Conservation (phyloP, 2,888 invertebrate genomes). For the Cabera pusaria region DNA sequence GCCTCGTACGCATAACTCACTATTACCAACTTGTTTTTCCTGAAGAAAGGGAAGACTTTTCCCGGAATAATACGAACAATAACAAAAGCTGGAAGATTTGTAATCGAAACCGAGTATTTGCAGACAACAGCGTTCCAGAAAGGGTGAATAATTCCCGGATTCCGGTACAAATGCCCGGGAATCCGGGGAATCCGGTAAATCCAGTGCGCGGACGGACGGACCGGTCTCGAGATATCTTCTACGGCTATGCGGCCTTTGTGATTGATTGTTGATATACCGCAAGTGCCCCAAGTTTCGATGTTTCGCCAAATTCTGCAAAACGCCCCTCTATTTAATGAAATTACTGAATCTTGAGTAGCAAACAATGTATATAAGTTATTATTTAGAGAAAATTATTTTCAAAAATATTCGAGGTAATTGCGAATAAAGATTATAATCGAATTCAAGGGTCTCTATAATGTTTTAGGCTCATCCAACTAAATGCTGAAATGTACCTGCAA, state of each 20-base stretch:
- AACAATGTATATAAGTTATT: no score
- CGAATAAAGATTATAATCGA: no score
- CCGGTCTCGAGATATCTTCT: conserved; percentile 50
- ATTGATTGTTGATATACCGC: conserved; percentile 40
- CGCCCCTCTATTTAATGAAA: no score
- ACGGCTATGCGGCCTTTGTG: conserved; percentile 33
- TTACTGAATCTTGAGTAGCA: no score
- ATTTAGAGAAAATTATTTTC: no score
- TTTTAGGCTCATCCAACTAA: no score
- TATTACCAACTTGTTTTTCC: conserved; percentile 65
- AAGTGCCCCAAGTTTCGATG: conserved; percentile 9
- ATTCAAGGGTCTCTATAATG: no score
- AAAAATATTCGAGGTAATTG: no score
- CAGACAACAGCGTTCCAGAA: conserved; percentile 45
- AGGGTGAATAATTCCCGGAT: conserved; percentile 71
- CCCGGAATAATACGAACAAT: conserved; percentile 24
- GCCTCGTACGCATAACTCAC: conserved; percentile 53
- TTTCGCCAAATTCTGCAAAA: background rate
- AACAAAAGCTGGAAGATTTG: conserved; percentile 46
- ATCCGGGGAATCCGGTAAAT: conserved; percentile 57
- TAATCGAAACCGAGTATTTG: conserved; percentile 44
- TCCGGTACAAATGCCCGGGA: conserved; percentile 50
- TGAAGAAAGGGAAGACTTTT: conserved; percentile 24
- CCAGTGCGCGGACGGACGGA: conserved; percentile 58
- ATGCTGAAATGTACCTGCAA: no score